Conservation (phyloP, 2,113 vertebrate genomes). For the Pseudorhombus dupliciocellatus region DNA sequence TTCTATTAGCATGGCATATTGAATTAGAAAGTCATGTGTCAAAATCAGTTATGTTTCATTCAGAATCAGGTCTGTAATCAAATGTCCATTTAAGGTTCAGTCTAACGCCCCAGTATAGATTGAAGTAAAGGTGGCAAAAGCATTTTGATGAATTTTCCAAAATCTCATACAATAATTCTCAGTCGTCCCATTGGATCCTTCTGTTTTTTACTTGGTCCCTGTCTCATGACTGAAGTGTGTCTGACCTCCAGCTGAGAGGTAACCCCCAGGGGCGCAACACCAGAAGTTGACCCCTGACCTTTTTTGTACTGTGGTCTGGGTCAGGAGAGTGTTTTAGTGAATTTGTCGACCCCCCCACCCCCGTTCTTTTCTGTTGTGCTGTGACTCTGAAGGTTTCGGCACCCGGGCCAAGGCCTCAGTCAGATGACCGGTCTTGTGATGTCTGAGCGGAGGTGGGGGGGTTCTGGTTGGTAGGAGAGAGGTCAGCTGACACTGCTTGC, state of each 20-base stretch:
- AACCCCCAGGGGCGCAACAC: neutral
- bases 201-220: neutral
- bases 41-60: too few relatives aligned
- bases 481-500: constrained; percentile 58
- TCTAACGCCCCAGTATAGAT: too few relatives aligned
- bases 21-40: too few relatives aligned
- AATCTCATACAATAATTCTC: too few relatives aligned
- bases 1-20: too few relatives aligned
- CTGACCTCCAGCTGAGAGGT: constrained; percentile 6
- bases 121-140: too few relatives aligned
- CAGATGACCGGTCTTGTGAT: constrained; percentile 78
- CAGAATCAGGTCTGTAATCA: too few relatives aligned
- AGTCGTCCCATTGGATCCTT: too few relatives aligned
- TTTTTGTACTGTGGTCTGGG: constrained; percentile 8
- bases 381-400: constrained; percentile 8
- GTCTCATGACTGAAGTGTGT: constrained; percentile 20
- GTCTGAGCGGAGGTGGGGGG: constrained; percentile 40
- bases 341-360: too few relatives aligned
- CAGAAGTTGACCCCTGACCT: constrained; percentile 41
- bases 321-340: neutral
- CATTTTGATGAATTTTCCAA: too few relatives aligned
- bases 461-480: neutral
- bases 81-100: too few relatives aligned
- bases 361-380: constrained; percentile 1
- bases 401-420: constrained; percentile 22